These are phyloP conservation scores for Myrmecophaga tridactyla DNA, from an alignment of 2,113 vertebrate species.

Conservation along the genomic window DNA sequence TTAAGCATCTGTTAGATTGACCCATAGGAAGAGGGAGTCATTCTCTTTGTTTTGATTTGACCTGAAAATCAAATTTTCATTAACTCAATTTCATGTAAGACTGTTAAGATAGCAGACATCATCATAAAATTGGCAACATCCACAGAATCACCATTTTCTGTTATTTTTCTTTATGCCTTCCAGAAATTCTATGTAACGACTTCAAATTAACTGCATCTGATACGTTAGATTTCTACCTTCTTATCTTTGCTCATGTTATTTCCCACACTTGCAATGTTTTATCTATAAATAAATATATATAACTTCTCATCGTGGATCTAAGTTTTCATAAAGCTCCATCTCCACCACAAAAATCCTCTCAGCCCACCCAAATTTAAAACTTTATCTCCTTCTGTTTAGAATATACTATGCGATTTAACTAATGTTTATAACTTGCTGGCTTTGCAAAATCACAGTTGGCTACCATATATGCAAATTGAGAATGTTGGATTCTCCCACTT, in stretches of 20 bases:
- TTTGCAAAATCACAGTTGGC: neutral
- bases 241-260: neutral
- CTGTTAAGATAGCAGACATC: neutral
- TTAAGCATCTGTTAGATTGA: constrained; percentile 30
- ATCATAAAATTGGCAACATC: neutral
- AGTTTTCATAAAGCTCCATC: neutral
- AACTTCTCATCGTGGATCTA: neutral
- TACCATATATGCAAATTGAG: neutral
- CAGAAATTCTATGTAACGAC: neutral
- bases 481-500: neutral
- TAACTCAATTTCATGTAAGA: neutral
- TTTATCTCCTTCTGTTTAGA: neutral
- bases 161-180: neutral
- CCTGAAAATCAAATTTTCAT: constrained; percentile 49
- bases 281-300: neutral
- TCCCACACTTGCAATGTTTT: neutral
- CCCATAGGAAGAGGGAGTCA: neutral
- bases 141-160: neutral
- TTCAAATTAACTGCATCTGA: neutral
- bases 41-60: constrained; percentile 54
- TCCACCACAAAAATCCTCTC: neutral
- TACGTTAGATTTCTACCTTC: neutral
- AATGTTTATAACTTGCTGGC: neutral
- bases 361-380: neutral
- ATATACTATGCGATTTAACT: neutral